These are phyloP conservation scores for Lycaena phlaeas DNA, from an alignment of 2,888 invertebrate species.

Conservation along the genomic window DNA sequence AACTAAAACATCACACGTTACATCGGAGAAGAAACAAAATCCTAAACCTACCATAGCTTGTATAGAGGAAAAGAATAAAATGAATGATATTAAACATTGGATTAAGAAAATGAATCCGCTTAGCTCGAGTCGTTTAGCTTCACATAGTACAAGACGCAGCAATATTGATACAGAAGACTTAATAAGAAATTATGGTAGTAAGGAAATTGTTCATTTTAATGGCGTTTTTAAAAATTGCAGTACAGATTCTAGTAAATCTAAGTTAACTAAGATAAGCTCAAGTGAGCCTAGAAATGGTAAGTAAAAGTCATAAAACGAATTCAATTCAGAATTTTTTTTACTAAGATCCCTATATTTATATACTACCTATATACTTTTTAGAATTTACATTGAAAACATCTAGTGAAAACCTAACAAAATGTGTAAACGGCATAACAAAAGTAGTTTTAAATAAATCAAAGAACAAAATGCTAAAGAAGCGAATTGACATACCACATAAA, in stretches of 20 bases:
- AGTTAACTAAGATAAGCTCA: background rate
- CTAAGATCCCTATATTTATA: no score
- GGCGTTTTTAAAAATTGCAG: background rate
- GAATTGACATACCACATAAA: background rate
- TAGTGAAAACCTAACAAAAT: slow-evolving; percentile 15
- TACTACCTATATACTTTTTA: background rate
- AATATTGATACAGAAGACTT: background rate
- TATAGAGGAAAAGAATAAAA: background rate
- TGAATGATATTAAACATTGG: background rate
- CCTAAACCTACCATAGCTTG: background rate
- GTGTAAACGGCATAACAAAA: slow-evolving; percentile 32
- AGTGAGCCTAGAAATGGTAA: background rate
- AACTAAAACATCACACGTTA: no score
- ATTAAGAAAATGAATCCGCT: background rate
- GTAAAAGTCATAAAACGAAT: background rate
- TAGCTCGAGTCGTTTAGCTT: background rate
- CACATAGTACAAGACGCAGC: background rate
- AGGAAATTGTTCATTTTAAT: background rate
- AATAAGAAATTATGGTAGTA: background rate
- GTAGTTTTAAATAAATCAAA: slow-evolving; percentile 28
- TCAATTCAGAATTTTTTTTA: no score
- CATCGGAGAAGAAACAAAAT: no score
- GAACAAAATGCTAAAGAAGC: no score
- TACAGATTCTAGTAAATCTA: background rate
- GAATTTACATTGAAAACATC: no score